A percentile compares a stretch with the other conserved stretches of the same genome.
Conservation (phyloP, 2,888 invertebrate genomes). For the Drosophila anceps region DNA sequence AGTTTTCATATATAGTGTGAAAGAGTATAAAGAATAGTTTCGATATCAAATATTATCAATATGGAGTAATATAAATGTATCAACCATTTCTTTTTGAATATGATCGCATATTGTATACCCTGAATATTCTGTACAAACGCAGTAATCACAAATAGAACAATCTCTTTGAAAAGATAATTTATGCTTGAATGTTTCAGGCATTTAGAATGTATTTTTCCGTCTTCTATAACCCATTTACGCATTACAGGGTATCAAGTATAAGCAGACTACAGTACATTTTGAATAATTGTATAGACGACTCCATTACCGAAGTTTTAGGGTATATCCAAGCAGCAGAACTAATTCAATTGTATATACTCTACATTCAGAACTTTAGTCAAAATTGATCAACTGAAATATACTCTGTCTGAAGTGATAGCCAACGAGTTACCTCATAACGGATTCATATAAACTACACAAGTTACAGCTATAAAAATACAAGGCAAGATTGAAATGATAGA, state of each 20-base stretch:
- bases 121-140: neutral
- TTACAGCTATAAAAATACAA: too few species aligned
- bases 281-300: too few species aligned
- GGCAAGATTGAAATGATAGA: too few species aligned
- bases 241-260: neutral
- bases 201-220: neutral
- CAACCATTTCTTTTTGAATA: neutral
- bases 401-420: neutral
- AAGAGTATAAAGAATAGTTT: too few species aligned
- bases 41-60: neutral
- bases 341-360: too few species aligned
- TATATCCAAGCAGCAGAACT: too few species aligned
- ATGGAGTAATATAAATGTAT: too few species aligned
- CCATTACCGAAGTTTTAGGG: too few species aligned
- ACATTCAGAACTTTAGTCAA: neutral
- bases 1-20: neutral
- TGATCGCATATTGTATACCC: neutral
- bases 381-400: neutral
- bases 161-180: too few species aligned
- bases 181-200: too few species aligned
- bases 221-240: neutral
- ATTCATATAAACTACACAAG: neutral
- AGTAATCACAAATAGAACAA: accelerated
- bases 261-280: neutral
- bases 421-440: neutral